Conservation (phyloP, 2,888 invertebrate genomes). For the Cancer borealis region DNA sequence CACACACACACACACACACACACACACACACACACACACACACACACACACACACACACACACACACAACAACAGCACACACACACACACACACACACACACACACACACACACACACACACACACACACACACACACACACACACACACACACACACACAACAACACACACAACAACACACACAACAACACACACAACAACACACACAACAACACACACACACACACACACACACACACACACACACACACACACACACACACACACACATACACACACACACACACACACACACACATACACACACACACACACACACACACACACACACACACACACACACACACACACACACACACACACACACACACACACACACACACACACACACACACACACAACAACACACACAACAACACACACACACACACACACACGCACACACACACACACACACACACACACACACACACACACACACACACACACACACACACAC, state of each 20-base stretch:
- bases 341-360: background rate
- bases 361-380: background rate
- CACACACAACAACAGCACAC: background rate
- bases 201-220: slow-evolving; percentile 37
- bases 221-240: slow-evolving; percentile 51
- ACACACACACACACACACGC: background rate
- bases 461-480: background rate
- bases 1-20: background rate
- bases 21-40: slow-evolving; percentile 48
- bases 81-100: background rate
- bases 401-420: too few species aligned
- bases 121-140: slow-evolving; percentile 49
- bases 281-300: slow-evolving; percentile 21
- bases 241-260: slow-evolving; percentile 39
- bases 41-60: slow-evolving; percentile 48
- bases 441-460: background rate
- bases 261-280: background rate
- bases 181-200: too few species aligned
- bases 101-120: slow-evolving; percentile 45
- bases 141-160: slow-evolving; percentile 13
- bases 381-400: background rate
- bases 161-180: too few species aligned
- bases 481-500: background rate
- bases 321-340: background rate
- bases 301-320: slow-evolving; percentile 23